Evolutionary conservation across 2,888 invertebrate genomes (phyloP), one percentile per base, ranked within the genome.

Genomic region (Xestoiulus laeticollis): DNA sequence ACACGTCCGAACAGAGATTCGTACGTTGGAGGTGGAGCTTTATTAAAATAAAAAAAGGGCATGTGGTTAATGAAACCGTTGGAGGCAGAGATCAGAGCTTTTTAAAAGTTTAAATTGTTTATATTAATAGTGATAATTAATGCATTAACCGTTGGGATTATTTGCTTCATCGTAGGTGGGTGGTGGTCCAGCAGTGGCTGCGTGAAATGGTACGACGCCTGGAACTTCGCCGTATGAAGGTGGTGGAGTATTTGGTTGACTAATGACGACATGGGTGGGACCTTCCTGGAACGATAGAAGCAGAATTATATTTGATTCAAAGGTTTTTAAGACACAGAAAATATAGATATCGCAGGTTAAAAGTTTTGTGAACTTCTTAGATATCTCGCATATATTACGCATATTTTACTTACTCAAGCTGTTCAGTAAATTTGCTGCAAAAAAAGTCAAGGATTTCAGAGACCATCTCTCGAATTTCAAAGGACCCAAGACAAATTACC

Each of bases 1-100:
- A 95, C 94, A 90, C 94, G 92, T 22, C 95, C 95, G 91, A 94
- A 95, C 32, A 95, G 91, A 0, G 95, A 95, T 90, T 95, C 95
- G 90, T 95, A 95, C 0, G 95, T 94, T 10, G 95, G 95, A 3
- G 95, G 95, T 68, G 94, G 94, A 89, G 94, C 94, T 94, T 90
- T 38, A 89, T 89, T 53, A 87, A 19, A 59, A 88, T 38, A 43
- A 85, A 38, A 2, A 53, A 5, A 38, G 12, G 43, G n/a, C n/a
- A n/a, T n/a, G n/a, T n/a, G n/a, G n/a, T n/a, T n/a, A n/a, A n/a
- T n/a, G n/a, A n/a, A n/a, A n/a, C n/a, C n/a, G n/a, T n/a, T n/a
- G n/a, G n/a, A n/a, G n/a, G n/a, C n/a, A n/a, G n/a, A n/a, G n/a
- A n/a, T n/a, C n/a, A n/a, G n/a, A n/a, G n/a, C n/a, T n/a, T 32